Conservation (phyloP, 1,140 invertebrate genomes). For the Aethina tumida region DNA sequence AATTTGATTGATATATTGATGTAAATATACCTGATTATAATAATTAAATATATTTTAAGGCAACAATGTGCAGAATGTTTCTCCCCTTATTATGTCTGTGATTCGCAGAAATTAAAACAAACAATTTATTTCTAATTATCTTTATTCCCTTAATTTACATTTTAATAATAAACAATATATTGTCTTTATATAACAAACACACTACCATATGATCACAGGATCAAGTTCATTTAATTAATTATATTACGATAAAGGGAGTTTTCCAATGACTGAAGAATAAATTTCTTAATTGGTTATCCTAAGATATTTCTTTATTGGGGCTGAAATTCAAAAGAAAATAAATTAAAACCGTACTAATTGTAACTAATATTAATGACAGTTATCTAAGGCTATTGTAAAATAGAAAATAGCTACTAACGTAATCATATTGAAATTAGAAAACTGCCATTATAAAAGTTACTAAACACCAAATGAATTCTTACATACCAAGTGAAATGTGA, state of each 20-base stretch:
- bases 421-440: background rate
- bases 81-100: background rate
- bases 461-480: background rate
- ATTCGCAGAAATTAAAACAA: background rate
- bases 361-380: too few species aligned
- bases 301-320: too few species aligned
- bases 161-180: conserved; percentile 6
- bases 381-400: too few species aligned
- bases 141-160: conserved; percentile 11
- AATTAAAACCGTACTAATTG: too few species aligned
- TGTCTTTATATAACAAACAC: conserved; percentile 2
- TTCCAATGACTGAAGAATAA: too few species aligned
- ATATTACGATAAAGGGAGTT: too few species aligned
- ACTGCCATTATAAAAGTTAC: conserved; percentile 2
- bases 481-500: conserved; percentile 10
- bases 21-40: conserved; percentile 22
- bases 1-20: conserved; percentile 20
- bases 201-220: conserved; percentile 7
- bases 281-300: too few species aligned
- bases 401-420: too few species aligned
- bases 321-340: too few species aligned
- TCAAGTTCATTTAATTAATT: conserved; percentile 4
- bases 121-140: conserved; percentile 5
- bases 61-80: conserved; percentile 3
- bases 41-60: conserved; percentile 23